These are phyloP conservation scores for Rhagium mordax DNA, from an alignment of 2,888 invertebrate species.

Conservation along the genomic window DNA sequence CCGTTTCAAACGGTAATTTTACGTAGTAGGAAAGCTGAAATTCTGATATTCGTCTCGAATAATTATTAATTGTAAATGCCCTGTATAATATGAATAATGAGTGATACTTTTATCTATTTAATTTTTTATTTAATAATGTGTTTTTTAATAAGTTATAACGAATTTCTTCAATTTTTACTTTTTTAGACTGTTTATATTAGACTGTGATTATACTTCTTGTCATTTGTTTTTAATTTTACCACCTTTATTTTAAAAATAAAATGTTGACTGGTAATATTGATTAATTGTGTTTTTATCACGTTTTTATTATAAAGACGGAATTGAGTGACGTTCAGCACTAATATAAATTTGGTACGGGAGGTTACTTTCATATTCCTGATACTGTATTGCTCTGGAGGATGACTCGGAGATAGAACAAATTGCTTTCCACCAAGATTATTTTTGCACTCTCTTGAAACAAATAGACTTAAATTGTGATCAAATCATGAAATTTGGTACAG, in stretches of 20 bases:
- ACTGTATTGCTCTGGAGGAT: no score
- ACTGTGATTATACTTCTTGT: constrained; percentile 52
- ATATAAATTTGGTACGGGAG: no score
- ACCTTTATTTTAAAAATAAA: not conserved
- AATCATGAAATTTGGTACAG: no score
- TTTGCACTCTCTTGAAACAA: no score
- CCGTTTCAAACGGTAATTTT: not conserved
- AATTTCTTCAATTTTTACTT: not conserved
- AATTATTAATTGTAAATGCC: not conserved
- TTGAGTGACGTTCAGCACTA: no score
- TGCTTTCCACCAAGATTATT: no score
- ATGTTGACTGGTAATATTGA: constrained; percentile 1
- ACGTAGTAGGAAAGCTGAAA: not conserved
- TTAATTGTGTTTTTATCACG: constrained; percentile 4
- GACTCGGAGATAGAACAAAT: no score
- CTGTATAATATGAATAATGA: not conserved
- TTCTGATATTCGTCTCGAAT: not conserved
- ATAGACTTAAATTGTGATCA: no score
- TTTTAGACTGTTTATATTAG: constrained; percentile 44
- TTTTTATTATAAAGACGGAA: no score
- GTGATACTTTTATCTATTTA: constrained; percentile 12
- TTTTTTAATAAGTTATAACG: constrained; percentile 15
- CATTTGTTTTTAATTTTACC: constrained; percentile 38
- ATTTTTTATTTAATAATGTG: not conserved
- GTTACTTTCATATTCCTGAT: no score